These are phyloP conservation scores for Suncus etruscus DNA, from an alignment of 2,113 vertebrate genomes.

Conservation along the genomic window DNA sequence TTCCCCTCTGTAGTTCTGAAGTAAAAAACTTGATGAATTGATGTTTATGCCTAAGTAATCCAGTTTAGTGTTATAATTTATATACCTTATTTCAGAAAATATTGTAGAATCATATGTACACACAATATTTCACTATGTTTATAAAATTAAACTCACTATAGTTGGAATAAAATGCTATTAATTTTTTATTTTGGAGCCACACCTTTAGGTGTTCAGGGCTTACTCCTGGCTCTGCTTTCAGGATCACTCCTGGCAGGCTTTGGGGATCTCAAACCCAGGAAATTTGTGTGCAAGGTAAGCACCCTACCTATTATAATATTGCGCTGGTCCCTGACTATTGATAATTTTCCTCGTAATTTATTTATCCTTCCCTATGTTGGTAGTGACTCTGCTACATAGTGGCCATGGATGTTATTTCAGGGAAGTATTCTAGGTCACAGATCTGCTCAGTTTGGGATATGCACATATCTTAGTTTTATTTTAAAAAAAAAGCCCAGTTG, in stretches of 20 bases:
- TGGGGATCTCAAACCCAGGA: no score
- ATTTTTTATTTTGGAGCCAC: no score
- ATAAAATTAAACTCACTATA: conserved; percentile 2
- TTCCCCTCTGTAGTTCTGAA: conserved; percentile 8
- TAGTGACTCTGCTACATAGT: background rate
- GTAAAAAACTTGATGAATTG: conserved; percentile 4
- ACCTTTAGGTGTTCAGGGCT: no score
- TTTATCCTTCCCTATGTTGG: background rate
- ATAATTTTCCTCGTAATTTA: background rate
- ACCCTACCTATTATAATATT: no score
- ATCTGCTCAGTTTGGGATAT: background rate
- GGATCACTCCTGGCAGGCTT: no score
- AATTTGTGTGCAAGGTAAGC: no score
- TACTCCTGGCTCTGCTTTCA: no score
- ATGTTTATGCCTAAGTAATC: background rate
- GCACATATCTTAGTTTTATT: background rate
- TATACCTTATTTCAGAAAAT: conserved; percentile 6
- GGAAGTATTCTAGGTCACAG: background rate
- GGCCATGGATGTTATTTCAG: background rate
- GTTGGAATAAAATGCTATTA: conserved; percentile 29
- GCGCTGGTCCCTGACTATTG: no score
- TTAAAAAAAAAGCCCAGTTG: background rate
- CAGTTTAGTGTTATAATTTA: conserved; percentile 18
- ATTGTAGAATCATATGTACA: background rate
- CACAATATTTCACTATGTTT: background rate